A percentile compares a stretch with the other conserved stretches of the same genome.
Conservation (phyloP, 2,113 vertebrate genomes). For the Rhinoderma darwinii region DNA sequence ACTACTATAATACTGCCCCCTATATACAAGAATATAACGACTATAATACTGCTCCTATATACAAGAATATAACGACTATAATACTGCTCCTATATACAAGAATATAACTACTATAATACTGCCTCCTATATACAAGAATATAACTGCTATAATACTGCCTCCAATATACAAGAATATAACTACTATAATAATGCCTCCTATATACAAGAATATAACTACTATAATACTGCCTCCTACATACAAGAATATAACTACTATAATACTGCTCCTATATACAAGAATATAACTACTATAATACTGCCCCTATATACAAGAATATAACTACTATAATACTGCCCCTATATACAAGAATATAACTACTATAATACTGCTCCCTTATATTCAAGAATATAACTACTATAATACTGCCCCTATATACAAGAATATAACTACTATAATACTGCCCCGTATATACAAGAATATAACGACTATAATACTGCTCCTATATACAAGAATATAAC, state of each 20-base stretch:
- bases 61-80: slow-evolving; percentile 2
- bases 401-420: neutral
- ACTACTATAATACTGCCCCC: neutral
- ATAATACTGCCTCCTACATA: too few species aligned
- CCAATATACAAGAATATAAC: too few species aligned
- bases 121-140: too few species aligned
- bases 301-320: neutral
- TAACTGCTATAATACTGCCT: too few species aligned
- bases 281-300: neutral
- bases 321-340: neutral
- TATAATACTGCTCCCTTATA: neutral
- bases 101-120: slow-evolving; percentile 6
- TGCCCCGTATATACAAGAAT: too few species aligned
- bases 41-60: slow-evolving; percentile 12
- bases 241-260: too few species aligned
- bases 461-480: too few species aligned
- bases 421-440: too few species aligned
- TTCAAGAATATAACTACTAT: neutral
- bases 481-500: too few species aligned
- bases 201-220: too few species aligned
- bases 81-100: neutral
- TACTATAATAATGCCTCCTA: too few species aligned
- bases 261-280: neutral
- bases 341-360: neutral
- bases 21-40: neutral